Base-by-base conservation (phyloP, 2,113 vertebrate genomes). In the Phrynosoma platyrhinos region DNA sequence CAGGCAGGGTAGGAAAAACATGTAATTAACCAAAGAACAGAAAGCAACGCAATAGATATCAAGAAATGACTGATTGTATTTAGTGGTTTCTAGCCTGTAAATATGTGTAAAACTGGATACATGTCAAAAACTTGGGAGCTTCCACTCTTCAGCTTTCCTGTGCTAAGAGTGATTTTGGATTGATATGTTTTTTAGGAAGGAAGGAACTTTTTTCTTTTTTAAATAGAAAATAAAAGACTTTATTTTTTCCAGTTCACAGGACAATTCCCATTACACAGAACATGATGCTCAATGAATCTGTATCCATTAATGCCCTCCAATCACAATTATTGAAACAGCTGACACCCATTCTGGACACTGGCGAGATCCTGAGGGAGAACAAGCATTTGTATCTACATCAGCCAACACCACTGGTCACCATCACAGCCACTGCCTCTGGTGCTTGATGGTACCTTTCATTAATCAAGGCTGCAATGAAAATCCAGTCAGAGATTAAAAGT, bases 161-260 rank as follows among this genome's bases (percentile, higher is more conserved):
- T 58, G 9, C 27, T 21, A 30, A 79, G 62, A 23, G n/a, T 27
- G 42, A 12, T 66, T 66, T 42, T 25, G 62, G 25, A 21, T 1
- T 47, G 30, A 32, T 18, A 62, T 62, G 14, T 62, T 62, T 78
- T 71, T 2, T 66, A 96, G 88, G 94, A 90, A 96, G 92, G 52
- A 95, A 87, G 91, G 90, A 90, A 79, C 95, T 86, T 85, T n/a
- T 20, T 23, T 23, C n/a, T 40, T 66, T 9, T 62, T 82, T 55
- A 23, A 96, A 96, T 82, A 97, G 97, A 97, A 97, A 97, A 97
- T 97, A 97, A 96, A 85, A 97, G 95, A 92, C 89, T 97, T 97
- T 96, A 95, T 91, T 69, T 95, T 81, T 95, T 95, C 96, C 97
- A 97, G 96, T 97, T 96, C 94, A 94, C 91, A 95, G 95, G 95